Conservation (phyloP, 2,888 invertebrate species). For the Macrophya annulata region DNA sequence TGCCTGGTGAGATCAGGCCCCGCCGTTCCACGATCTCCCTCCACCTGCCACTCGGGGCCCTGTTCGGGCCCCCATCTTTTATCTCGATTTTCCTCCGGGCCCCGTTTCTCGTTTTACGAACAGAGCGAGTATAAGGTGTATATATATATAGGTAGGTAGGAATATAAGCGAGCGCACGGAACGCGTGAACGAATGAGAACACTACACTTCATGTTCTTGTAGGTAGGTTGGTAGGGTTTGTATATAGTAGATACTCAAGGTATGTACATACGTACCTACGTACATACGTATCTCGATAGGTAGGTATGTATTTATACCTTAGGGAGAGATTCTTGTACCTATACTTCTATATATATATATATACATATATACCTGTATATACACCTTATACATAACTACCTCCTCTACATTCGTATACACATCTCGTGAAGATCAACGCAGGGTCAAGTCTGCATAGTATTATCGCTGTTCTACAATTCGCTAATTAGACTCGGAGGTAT, state of each 20-base stretch:
- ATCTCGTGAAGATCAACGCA: slow-evolving; percentile 36
- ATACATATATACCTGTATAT: slow-evolving; percentile 11
- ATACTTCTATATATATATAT: too few relatives aligned
- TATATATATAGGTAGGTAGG: slow-evolving; percentile 10
- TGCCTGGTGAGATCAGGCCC: slow-evolving; percentile 72
- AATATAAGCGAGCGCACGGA: slow-evolving; percentile 16
- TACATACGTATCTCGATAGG: background rate
- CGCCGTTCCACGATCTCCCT: slow-evolving; percentile 57
- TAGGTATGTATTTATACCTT: slow-evolving; percentile 10
- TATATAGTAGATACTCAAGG: slow-evolving; percentile 12
- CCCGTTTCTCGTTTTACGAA: slow-evolving; percentile 57
- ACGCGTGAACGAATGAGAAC: slow-evolving; percentile 56
- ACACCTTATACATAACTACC: background rate
- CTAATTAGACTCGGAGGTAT: slow-evolving; percentile 45
- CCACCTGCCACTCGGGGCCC: slow-evolving; percentile 55
- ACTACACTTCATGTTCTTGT: slow-evolving; percentile 47
- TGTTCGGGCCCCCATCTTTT: slow-evolving; percentile 62
- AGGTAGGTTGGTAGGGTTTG: background rate
- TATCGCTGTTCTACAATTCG: slow-evolving; percentile 45
- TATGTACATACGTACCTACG: slow-evolving; percentile 9
- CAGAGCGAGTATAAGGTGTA: slow-evolving; percentile 2
- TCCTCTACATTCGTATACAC: slow-evolving; percentile 15
- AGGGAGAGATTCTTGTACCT: slow-evolving; percentile 5
- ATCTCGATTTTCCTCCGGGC: slow-evolving; percentile 57
- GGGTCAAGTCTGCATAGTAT: slow-evolving; percentile 43